Percentiles rank a stretch among this genome's conserved stretches.
phyloP scores from a whole-genome alignment of 2,113 vertebrate genomes.

The Marmota monax region DNA sequence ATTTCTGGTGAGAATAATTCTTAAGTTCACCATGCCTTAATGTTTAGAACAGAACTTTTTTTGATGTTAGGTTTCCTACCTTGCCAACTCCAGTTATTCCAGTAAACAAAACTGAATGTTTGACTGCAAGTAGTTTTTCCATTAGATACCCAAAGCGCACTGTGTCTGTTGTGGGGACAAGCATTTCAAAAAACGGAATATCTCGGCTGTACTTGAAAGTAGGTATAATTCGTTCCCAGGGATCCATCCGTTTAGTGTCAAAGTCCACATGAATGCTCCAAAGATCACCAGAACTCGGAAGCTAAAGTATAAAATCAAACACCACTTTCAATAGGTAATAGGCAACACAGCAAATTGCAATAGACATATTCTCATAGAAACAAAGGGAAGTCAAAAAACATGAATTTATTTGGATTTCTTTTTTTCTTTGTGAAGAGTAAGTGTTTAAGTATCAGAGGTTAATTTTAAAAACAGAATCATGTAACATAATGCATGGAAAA shows the following conservation, averaged over 20 bases:
- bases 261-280: conserved; percentile 93
- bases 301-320: conserved; percentile 78
- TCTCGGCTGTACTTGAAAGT: conserved; percentile 89
- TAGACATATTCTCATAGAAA: not conserved
- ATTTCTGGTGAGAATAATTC: not conserved
- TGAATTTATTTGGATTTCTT: not conserved
- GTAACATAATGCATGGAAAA: not conserved
- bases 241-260: conserved; percentile 87
- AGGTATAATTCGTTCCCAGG: conserved; percentile 92
- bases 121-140: conserved; percentile 93
- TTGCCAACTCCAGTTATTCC: conserved; percentile 94
- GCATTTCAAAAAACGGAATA: conserved; percentile 93
- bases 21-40: not conserved
- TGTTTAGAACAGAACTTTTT: not conserved
- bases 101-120: conserved; percentile 91
- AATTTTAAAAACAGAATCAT: not conserved
- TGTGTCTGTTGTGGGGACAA: conserved; percentile 94
- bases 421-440: not conserved
- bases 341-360: not conserved
- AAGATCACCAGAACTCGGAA: conserved; percentile 88
- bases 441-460: not conserved
- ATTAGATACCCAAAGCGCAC: conserved; percentile 94
- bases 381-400: not conserved
- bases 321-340: not conserved
- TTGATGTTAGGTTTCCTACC: conserved; percentile 82